Evolutionary conservation across 2,888 invertebrate species (phyloP).

Genomic region (Macaria notata): DNA sequence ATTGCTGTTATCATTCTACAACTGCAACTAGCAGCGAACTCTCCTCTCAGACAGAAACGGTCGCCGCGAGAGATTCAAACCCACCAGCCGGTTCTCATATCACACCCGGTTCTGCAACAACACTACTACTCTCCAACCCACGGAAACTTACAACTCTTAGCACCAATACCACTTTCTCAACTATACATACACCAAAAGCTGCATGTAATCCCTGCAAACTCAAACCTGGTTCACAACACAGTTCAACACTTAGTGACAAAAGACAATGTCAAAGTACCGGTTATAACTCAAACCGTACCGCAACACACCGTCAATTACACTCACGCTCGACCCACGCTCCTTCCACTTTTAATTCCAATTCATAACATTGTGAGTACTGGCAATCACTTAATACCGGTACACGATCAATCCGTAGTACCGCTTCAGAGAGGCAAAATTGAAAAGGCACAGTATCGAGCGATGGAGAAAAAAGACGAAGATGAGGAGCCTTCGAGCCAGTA

Average conservation of each 20-base stretch:
- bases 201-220: conserved; percentile 59
- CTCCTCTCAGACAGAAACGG: conserved; percentile 36
- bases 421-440: conserved; percentile 49
- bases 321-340: conserved; percentile 40
- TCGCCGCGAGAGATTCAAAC: conserved; percentile 26
- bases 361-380: conserved; percentile 39
- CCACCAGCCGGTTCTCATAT: conserved; percentile 27
- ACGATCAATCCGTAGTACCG: conserved; percentile 68
- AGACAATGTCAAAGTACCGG: conserved; percentile 46
- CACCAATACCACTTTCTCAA: conserved; percentile 49
- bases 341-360: conserved; percentile 52
- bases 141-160: conserved; percentile 30
- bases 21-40: conserved; percentile 38
- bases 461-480: conserved; percentile 46
- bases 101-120: conserved; percentile 29
- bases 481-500: conserved; percentile 52
- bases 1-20: conserved; percentile 38
- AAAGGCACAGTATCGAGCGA: conserved; percentile 45
- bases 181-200: conserved; percentile 50
- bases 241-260: conserved; percentile 46
- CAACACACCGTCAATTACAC: conserved; percentile 49
- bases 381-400: conserved; percentile 52
- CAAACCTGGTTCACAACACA: conserved; percentile 50
- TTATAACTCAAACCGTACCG: conserved; percentile 48
- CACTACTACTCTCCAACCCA: conserved; percentile 23